Conservation (phyloP, 2,113 vertebrate genomes). For the Oenanthe oenanthe region DNA sequence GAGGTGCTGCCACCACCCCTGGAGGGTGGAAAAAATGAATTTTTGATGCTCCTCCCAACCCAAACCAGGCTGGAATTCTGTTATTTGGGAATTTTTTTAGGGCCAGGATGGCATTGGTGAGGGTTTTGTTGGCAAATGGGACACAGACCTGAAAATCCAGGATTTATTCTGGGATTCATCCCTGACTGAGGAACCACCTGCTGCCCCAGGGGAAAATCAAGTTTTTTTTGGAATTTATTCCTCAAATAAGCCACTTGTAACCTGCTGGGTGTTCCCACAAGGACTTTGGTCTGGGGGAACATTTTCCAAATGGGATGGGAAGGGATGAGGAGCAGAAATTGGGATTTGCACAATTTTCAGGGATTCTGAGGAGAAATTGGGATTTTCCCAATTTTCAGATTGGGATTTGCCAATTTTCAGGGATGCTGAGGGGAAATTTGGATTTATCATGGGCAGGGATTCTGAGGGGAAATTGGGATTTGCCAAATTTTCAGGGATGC, state of each 20-base stretch:
- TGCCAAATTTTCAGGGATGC: background rate
- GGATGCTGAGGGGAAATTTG: background rate
- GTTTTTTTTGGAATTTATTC: fast-evolving
- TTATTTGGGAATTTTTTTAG: background rate
- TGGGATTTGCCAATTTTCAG: fast-evolving
- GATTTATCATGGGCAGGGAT: background rate
- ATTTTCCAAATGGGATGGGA: fast-evolving
- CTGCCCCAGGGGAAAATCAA: background rate
- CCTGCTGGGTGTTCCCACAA: fast-evolving
- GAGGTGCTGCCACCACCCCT: background rate
- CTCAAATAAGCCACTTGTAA: background rate
- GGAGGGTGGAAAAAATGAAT: background rate
- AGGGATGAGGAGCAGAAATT: background rate
- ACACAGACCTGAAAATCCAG: background rate
- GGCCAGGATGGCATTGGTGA: fast-evolving
- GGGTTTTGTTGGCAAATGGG: background rate
- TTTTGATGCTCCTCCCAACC: background rate
- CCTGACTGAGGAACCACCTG: background rate
- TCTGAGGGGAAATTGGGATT: background rate
- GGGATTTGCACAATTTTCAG: background rate
- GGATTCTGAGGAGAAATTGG: background rate
- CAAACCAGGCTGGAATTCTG: fast-evolving
- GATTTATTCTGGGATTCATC: too few relatives aligned
- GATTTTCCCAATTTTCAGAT: too few relatives aligned
- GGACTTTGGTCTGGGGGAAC: background rate